A percentile compares a stretch with the other conserved stretches of the same genome.
Evolutionary conservation across 2,888 invertebrate species (phyloP).

Genomic region (Eristalis intricaria): DNA sequence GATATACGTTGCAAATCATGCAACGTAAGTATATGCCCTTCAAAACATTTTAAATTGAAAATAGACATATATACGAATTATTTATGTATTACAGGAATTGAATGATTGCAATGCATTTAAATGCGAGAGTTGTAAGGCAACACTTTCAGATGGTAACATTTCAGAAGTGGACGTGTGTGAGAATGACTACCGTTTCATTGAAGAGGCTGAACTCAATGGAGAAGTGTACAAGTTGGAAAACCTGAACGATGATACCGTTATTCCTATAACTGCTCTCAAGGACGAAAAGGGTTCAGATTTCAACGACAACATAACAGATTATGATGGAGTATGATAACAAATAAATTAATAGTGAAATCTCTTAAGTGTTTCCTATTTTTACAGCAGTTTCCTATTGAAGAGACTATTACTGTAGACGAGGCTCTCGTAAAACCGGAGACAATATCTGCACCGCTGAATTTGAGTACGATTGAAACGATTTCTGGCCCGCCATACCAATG

Average conservation of each 20-base stretch:
- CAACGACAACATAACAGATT: neutral
- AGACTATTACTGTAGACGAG: neutral
- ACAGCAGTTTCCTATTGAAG: neutral
- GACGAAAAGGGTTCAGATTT: neutral
- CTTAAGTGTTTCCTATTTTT: neutral
- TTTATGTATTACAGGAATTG: constrained; percentile 32
- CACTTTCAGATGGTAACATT: neutral
- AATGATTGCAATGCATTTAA: constrained; percentile 49
- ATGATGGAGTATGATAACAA: neutral
- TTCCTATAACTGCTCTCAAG: neutral
- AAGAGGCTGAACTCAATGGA: constrained; percentile 55
- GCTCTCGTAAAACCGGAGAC: neutral
- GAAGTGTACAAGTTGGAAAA: constrained; percentile 53
- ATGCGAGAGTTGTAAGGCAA: constrained; percentile 51
- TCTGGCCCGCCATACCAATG: constrained; percentile 29
- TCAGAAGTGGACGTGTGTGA: constrained; percentile 52
- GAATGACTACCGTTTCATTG: constrained; percentile 56
- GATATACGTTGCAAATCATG: constrained; percentile 49
- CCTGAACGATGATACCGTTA: constrained; percentile 21
- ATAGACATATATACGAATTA: neutral
- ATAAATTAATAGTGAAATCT: neutral
- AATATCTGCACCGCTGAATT: neutral
- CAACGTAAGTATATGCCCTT: constrained; percentile 21
- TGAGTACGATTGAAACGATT: neutral
- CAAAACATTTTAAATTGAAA: neutral